A percentile compares a stretch with the other conserved stretches of the same genome.
Conservation (phyloP, 2,888 invertebrate genomes). For the Thecophora atra region DNA sequence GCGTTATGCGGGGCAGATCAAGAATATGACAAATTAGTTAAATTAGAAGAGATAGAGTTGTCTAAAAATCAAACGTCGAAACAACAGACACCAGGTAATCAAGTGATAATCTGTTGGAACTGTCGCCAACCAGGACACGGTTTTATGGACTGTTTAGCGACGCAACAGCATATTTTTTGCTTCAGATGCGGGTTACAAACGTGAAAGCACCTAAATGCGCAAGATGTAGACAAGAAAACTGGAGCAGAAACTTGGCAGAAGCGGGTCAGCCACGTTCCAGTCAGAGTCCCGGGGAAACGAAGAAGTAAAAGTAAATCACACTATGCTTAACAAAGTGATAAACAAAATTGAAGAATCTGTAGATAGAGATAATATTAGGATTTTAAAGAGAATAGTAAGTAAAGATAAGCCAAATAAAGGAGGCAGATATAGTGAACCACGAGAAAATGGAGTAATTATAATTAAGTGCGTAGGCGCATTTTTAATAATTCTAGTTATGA, state of each 20-base stretch:
- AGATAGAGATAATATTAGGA: background rate
- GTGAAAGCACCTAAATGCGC: background rate
- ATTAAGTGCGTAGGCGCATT: too few relatives aligned
- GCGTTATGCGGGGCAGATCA: too few relatives aligned
- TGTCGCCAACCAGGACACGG: background rate
- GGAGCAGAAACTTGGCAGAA: background rate
- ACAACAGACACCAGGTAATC: background rate
- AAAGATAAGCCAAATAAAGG: background rate
- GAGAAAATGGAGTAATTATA: too few relatives aligned
- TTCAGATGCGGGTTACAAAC: background rate
- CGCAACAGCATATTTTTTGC: background rate
- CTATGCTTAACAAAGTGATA: background rate
- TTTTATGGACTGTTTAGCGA: background rate
- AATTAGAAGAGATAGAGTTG: background rate
- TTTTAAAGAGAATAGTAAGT: background rate
- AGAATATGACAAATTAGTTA: background rate
- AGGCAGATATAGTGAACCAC: background rate
- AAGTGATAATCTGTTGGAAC: background rate
- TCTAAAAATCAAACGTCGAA: background rate
- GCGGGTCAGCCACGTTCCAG: conserved; percentile 2
- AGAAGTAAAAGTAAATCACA: background rate
- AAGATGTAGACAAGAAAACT: background rate
- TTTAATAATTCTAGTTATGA: too few relatives aligned
- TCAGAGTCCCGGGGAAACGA: background rate
- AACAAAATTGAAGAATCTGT: background rate